Conservation (phyloP, 2,888 invertebrate genomes). For the Ormia ochracea region DNA sequence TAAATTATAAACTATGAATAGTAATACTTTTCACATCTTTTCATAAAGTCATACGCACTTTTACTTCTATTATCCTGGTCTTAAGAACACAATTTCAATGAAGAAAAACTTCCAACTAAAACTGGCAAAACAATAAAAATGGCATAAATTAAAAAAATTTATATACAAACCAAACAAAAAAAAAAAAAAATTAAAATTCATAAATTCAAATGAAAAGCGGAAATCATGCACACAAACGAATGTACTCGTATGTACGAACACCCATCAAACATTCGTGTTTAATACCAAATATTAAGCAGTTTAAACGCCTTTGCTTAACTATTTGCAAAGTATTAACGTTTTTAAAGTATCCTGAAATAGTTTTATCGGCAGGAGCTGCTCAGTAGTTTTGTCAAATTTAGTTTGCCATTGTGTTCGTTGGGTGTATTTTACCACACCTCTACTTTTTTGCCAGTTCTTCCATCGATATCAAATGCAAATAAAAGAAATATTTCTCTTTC, state of each 20-base stretch:
- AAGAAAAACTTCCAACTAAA: not conserved
- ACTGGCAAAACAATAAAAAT: not conserved
- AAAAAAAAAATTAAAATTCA: slow-evolving; percentile 25
- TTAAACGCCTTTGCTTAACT: not conserved
- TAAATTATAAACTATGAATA: not conserved
- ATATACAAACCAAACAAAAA: not conserved
- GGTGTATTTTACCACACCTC: not conserved
- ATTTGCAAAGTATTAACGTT: not conserved
- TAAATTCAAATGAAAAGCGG: slow-evolving; percentile 56
- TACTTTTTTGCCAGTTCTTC: not conserved
- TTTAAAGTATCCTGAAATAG: too few relatives aligned
- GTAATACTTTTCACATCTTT: not conserved
- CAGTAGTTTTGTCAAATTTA: too few relatives aligned
- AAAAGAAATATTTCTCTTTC: slow-evolving; percentile 1
- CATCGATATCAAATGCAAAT: not conserved
- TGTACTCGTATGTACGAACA: not conserved
- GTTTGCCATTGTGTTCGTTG: too few relatives aligned
- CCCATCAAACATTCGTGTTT: not conserved
- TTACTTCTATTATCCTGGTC: slow-evolving; percentile 36
- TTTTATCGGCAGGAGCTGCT: too few relatives aligned
- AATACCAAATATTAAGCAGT: not conserved
- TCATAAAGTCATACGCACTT: slow-evolving; percentile 18
- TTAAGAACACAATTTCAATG: not conserved
- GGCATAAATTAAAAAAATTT: slow-evolving; percentile 19
- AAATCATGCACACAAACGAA: slow-evolving; percentile 22